A percentile compares a stretch with the other conserved stretches of the same genome.
Conservation (phyloP, 2,888 invertebrate species). For the Crepidodera aurea region DNA sequence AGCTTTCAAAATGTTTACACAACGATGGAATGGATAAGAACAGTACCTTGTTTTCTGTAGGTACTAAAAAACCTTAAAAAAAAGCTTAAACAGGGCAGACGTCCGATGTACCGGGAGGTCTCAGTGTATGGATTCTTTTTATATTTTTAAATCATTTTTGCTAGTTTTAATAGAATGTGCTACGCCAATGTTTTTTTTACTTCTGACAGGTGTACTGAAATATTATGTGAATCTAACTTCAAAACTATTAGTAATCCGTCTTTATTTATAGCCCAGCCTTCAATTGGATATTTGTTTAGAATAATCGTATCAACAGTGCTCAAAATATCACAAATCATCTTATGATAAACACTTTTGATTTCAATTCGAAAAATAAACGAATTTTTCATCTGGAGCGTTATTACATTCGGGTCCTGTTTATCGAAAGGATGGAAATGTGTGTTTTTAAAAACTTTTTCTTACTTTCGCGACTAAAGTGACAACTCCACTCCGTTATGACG, state of each 20-base stretch:
- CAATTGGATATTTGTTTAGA: conserved; percentile 28
- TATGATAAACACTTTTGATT: conserved; percentile 35
- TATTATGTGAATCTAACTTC: background rate
- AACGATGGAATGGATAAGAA: conserved; percentile 10
- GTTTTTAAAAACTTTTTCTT: too few relatives aligned
- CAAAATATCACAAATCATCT: conserved; percentile 29
- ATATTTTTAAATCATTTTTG: too few relatives aligned
- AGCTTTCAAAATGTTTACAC: conserved; percentile 27
- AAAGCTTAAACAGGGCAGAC: too few relatives aligned
- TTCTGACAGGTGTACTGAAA: background rate
- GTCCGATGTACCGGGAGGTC: too few relatives aligned
- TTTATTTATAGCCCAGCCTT: conserved; percentile 8
- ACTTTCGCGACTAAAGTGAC: too few relatives aligned
- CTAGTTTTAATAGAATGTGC: too few relatives aligned
- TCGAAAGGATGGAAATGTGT: too few relatives aligned
- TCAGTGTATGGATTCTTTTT: too few relatives aligned
- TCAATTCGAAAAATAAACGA: conserved; percentile 16
- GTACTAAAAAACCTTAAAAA: background rate
- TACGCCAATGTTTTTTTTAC: too few relatives aligned
- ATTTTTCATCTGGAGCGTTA: background rate
- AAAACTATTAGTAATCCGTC: conserved; percentile 1
- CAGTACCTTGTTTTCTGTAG: background rate
- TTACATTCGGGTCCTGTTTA: background rate
- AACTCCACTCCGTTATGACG: too few relatives aligned
- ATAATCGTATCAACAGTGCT: conserved; percentile 27